phyloP scores from a whole-genome alignment of 2,888 invertebrate genomes.

The Caenorhabditis imperialis region DNA sequence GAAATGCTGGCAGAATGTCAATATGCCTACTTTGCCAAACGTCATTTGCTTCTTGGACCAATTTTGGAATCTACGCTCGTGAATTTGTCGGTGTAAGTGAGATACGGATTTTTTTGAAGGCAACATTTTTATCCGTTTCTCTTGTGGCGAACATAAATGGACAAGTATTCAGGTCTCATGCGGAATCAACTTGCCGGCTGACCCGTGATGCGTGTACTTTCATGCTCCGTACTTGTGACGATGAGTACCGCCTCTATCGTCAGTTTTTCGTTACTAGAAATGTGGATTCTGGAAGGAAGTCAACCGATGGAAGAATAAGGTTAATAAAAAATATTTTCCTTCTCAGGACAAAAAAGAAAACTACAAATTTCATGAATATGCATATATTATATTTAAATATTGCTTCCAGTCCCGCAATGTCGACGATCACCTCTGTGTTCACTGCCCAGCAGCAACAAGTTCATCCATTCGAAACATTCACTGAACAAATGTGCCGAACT shows the following conservation, averaged over 20 bases:
- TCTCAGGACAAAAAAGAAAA: too few species aligned
- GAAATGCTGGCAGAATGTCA: conserved; percentile 76
- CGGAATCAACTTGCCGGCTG: conserved; percentile 74
- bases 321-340: too few species aligned
- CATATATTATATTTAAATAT: background rate
- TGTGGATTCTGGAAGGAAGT: conserved; percentile 3
- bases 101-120: background rate
- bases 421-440: conserved; percentile 51
- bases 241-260: conserved; percentile 91
- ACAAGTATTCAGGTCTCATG: conserved; percentile 64
- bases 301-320: conserved; percentile 11
- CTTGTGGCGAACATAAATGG: too few species aligned
- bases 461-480: conserved; percentile 70
- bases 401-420: conserved; percentile 41
- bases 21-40: conserved; percentile 72
- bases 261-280: conserved; percentile 86
- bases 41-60: conserved; percentile 71
- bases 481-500: conserved; percentile 69
- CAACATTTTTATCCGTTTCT: background rate
- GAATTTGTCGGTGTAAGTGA: conserved; percentile 58
- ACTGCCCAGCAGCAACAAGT: conserved; percentile 41
- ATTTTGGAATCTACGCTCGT: conserved; percentile 72
- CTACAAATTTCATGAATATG: too few species aligned
- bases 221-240: conserved; percentile 92
- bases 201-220: conserved; percentile 89